phyloP scores from a whole-genome alignment of 2,888 invertebrate genomes.

The Eupeodes latifasciatus region DNA sequence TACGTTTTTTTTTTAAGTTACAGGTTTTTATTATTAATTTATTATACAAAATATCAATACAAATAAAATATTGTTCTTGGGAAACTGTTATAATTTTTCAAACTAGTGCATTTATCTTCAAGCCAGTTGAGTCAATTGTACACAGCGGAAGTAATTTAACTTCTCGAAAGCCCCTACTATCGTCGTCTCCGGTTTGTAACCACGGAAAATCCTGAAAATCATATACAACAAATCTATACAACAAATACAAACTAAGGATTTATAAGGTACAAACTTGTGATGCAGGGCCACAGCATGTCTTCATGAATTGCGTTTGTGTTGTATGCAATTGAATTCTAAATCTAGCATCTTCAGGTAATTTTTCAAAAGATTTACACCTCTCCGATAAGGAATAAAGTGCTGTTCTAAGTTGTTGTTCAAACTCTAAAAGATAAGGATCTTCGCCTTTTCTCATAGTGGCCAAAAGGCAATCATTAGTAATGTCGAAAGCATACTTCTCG shows the following conservation, averaged over 20 bases:
- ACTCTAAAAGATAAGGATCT: conserved; percentile 81
- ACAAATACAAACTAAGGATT: too few species aligned
- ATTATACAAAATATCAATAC: too few species aligned
- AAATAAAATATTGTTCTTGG: too few species aligned
- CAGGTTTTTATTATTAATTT: too few species aligned
- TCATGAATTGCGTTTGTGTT: conserved; percentile 80
- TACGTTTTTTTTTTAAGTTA: too few species aligned
- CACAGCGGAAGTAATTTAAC: conserved; percentile 80
- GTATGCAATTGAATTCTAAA: conserved; percentile 82
- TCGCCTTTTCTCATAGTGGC: conserved; percentile 42
- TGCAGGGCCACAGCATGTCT: conserved; percentile 79
- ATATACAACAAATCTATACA: too few species aligned
- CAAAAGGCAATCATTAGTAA: conserved; percentile 61
- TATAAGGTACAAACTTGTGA: conserved; percentile 78
- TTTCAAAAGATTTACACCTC: conserved; percentile 79
- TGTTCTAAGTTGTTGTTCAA: conserved; percentile 81
- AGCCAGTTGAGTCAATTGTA: conserved; percentile 77
- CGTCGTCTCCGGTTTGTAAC: conserved; percentile 78
- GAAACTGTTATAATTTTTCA: conserved; percentile 44
- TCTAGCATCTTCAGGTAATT: conserved; percentile 78
- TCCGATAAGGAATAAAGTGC: conserved; percentile 80
- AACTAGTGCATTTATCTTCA: conserved; percentile 80
- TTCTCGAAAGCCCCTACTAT: conserved; percentile 53
- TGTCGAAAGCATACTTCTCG: conserved; percentile 77
- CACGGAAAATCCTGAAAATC: conserved; percentile 81